phyloP scores from a whole-genome alignment of 2,797 vertebrate species.

The Poecilia wingei region DNA sequence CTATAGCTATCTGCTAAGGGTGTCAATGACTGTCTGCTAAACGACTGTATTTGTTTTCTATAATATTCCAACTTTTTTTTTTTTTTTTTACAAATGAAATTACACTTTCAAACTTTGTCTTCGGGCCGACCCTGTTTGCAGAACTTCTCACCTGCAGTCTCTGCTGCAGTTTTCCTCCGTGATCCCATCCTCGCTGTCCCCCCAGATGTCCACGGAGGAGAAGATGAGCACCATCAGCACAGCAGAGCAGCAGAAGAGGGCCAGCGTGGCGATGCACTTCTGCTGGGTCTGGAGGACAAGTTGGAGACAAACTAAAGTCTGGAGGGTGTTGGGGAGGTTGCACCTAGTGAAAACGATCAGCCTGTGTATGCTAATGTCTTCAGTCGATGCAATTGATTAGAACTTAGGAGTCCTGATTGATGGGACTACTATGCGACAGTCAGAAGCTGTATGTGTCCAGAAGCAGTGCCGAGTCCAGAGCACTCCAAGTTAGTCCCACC shows the following conservation, averaged over 20 bases:
- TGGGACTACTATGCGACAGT: conserved; percentile 17
- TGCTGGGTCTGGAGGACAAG: conserved; percentile 89
- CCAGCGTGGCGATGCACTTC: conserved; percentile 94
- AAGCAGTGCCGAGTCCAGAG: conserved; percentile 13
- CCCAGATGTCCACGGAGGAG: conserved; percentile 93
- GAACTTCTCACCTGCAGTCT: conserved; percentile 87
- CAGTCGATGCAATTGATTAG: conserved; percentile 44
- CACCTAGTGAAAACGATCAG: conserved; percentile 34
- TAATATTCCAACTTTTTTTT: too few relatives aligned
- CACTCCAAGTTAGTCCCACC: conserved; percentile 2
- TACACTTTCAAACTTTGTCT: background rate
- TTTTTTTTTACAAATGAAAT: too few relatives aligned
- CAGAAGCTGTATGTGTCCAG: conserved; percentile 28
- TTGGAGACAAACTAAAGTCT: conserved; percentile 17
- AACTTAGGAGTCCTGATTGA: conserved; percentile 41
- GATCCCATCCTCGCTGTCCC: conserved; percentile 90
- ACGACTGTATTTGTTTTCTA: background rate
- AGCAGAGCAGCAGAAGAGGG: conserved; percentile 91
- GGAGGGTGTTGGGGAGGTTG: background rate
- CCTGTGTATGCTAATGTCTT: conserved; percentile 35
- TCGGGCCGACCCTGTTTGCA: background rate
- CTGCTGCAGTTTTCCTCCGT: conserved; percentile 93
- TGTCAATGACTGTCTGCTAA: background rate
- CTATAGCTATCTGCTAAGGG: background rate
- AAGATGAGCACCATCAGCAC: conserved; percentile 91